A percentile compares a stretch with the other conserved stretches of the same genome.
phyloP scores from a whole-genome alignment of 2,797 vertebrate species.

The Danio jaintianensis region DNA sequence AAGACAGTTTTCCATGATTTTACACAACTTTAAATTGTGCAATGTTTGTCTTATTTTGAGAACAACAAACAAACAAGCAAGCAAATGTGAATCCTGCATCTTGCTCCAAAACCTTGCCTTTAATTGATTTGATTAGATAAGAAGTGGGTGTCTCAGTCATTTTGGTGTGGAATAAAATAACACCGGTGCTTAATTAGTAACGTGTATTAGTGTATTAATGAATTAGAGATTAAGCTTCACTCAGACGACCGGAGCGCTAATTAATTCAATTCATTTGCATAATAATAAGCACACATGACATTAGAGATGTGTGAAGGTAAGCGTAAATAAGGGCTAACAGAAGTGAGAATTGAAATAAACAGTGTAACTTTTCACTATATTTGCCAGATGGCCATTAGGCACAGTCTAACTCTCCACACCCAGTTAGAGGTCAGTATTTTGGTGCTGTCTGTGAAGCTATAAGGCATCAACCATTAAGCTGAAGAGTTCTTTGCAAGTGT shows the following conservation, averaged over 20 bases:
- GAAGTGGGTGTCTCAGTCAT: constrained; percentile 13
- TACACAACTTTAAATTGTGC: not conserved
- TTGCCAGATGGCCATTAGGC: constrained; percentile 1
- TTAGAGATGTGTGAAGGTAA: constrained; percentile 23
- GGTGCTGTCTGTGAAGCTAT: not conserved
- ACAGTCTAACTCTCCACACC: not conserved
- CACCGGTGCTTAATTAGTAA: constrained; percentile 23
- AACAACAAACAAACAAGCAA: constrained; percentile 1
- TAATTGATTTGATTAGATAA: constrained; percentile 40
- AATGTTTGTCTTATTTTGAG: not conserved
- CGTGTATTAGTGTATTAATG: constrained; percentile 27
- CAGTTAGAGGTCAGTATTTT: constrained; percentile 13
- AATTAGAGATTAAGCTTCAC: constrained; percentile 41
- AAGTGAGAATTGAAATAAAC: constrained; percentile 11
- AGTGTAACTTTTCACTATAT: not conserved
- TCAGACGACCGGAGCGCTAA: constrained; percentile 23
- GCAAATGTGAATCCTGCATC: not conserved
- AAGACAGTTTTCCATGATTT: not conserved
- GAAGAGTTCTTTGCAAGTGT: too few species aligned
- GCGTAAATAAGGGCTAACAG: not conserved
- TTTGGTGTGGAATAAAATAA: constrained; percentile 23
- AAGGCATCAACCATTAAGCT: constrained; percentile 1
- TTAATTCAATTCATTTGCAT: constrained; percentile 32
- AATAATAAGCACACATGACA: constrained; percentile 36
- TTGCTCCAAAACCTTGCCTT: constrained; percentile 3